These are phyloP conservation scores for Apis cerana DNA, from an alignment of 1,140 invertebrate genomes.

Conservation along the genomic window DNA sequence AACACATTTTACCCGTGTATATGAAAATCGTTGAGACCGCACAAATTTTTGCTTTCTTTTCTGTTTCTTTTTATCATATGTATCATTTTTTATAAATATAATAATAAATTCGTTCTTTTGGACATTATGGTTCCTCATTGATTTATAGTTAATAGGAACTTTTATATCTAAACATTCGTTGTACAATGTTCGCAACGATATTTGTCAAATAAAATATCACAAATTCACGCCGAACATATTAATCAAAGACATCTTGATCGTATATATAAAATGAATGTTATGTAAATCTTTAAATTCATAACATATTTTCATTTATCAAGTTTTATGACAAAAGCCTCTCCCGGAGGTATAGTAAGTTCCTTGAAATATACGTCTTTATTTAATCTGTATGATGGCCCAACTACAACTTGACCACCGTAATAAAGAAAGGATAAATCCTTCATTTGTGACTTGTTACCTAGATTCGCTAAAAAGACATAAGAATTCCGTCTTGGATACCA, in stretches of 20 bases:
- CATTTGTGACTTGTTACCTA: slow-evolving; percentile 82
- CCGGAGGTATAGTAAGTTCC: slow-evolving; percentile 83
- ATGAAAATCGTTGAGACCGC: not conserved
- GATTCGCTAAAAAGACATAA: slow-evolving; percentile 87
- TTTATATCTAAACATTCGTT: slow-evolving; percentile 37
- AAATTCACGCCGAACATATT: slow-evolving; percentile 5
- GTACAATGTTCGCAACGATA: slow-evolving; percentile 35
- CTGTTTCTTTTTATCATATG: not conserved
- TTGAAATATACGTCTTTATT: slow-evolving; percentile 86
- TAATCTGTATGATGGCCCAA: slow-evolving; percentile 82
- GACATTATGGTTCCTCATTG: slow-evolving; percentile 7
- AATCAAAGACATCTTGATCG: slow-evolving; percentile 8
- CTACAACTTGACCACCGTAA: slow-evolving; percentile 88
- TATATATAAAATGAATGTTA: slow-evolving; percentile 24
- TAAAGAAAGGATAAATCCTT: slow-evolving; percentile 88
- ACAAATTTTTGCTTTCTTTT: not conserved
- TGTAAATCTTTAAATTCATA: not conserved
- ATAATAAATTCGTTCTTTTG: too few relatives aligned
- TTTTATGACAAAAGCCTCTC: slow-evolving; percentile 85
- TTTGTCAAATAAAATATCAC: slow-evolving; percentile 18
- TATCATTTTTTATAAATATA: too few relatives aligned
- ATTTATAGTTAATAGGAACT: slow-evolving; percentile 37
- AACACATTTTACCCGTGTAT: slow-evolving; percentile 19
- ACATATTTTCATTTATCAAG: slow-evolving; percentile 84
- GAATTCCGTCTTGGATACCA: slow-evolving; percentile 89